Percentiles rank a stretch among this genome's conserved stretches.
phyloP scores from a whole-genome alignment of 2,113 vertebrate species.

The Sigmodon hispidus region DNA sequence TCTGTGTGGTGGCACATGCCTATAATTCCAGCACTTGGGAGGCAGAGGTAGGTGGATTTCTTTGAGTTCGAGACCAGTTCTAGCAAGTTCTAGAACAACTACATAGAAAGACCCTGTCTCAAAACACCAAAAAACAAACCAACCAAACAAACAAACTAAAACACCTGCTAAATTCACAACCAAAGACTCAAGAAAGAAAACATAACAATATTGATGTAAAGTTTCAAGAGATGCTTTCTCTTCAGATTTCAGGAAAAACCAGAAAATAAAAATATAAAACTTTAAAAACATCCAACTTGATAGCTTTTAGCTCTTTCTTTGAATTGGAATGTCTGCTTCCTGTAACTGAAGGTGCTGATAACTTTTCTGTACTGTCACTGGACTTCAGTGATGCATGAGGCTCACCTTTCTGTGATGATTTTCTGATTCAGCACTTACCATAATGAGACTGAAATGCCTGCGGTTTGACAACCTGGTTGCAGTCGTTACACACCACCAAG shows the following conservation, averaged over 20 bases:
- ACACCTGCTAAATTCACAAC: slow-evolving; percentile 8
- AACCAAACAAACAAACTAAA: neutral
- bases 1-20: neutral
- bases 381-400: slow-evolving; percentile 77
- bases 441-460: slow-evolving; percentile 99
- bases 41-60: neutral
- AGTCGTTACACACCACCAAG: slow-evolving; percentile 99
- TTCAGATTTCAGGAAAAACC: slow-evolving; percentile 19
- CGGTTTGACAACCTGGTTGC: slow-evolving; percentile 98
- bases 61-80: neutral
- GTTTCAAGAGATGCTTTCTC: neutral
- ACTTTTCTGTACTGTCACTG: too few species aligned
- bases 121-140: neutral
- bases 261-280: slow-evolving; percentile 18
- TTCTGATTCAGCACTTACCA: slow-evolving; percentile 91
- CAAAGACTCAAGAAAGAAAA: neutral
- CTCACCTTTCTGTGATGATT: slow-evolving; percentile 82
- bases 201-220: neutral
- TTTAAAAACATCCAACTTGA: neutral
- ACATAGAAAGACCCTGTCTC: neutral
- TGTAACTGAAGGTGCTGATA: neutral
- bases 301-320: neutral
- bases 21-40: neutral
- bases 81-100: neutral
- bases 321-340: slow-evolving; percentile 25